Evolutionary conservation across 2,113 vertebrate genomes (phyloP).

Genomic region (Marmota flaviventris): DNA sequence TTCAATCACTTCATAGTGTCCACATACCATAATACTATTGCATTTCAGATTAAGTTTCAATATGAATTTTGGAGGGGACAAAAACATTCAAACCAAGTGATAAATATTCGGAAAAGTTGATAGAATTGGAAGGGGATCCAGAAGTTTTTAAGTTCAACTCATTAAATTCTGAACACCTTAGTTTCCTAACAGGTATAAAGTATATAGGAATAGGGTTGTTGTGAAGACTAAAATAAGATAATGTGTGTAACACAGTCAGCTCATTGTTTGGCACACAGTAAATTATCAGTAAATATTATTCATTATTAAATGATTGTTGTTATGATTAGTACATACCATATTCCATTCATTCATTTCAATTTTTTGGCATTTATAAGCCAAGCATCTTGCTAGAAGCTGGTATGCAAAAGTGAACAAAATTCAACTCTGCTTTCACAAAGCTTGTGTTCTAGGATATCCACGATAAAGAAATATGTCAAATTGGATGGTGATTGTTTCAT

Average conservation of each 20-base stretch:
- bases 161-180: background rate
- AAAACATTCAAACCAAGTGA: background rate
- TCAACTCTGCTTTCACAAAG: background rate
- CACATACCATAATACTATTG: background rate
- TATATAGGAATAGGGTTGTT: background rate
- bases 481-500: background rate
- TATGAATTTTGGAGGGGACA: background rate
- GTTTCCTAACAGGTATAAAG: constrained; percentile 10
- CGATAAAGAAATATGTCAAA: background rate
- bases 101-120: background rate
- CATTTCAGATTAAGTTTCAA: background rate
- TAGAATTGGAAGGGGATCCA: background rate
- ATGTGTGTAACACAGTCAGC: constrained; percentile 1
- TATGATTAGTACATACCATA: background rate
- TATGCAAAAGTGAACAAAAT: background rate
- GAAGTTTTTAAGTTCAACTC: background rate
- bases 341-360: background rate
- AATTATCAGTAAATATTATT: constrained; percentile 14
- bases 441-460: constrained; percentile 2
- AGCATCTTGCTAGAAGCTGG: background rate
- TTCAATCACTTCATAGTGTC: background rate
- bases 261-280: constrained; percentile 17
- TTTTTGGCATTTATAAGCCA: background rate
- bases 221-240: constrained; percentile 10
- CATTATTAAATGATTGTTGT: constrained; percentile 6